These are phyloP conservation scores for Drosophila leontia DNA, from an alignment of 1,140 invertebrate genomes.

Conservation along the genomic window DNA sequence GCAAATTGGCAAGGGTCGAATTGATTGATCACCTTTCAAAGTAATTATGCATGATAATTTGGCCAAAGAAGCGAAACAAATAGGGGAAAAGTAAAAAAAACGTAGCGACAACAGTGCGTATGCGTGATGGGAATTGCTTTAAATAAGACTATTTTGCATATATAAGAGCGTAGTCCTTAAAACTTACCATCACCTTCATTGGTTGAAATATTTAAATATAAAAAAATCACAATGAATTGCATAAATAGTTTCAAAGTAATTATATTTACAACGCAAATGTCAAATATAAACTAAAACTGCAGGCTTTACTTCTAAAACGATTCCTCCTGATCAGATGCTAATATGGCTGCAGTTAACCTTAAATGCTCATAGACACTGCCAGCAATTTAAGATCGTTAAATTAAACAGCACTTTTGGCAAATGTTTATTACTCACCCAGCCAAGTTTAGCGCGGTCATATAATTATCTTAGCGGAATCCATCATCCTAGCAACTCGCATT, in stretches of 20 bases:
- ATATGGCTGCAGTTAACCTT: not conserved
- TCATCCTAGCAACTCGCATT: constrained; percentile 28
- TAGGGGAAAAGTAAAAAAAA: not conserved
- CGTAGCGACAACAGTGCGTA: constrained; percentile 49
- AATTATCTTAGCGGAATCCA: constrained; percentile 32
- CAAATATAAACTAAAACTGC: not conserved
- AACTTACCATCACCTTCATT: too few relatives aligned
- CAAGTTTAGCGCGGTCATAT: constrained; percentile 17
- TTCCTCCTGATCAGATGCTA: constrained; percentile 9
- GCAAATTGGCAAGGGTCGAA: constrained; percentile 72
- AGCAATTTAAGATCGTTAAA: constrained; percentile 23
- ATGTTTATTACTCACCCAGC: constrained; percentile 16
- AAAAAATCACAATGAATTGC: too few relatives aligned
- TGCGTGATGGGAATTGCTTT: constrained; percentile 42
- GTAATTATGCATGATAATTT: constrained; percentile 68
- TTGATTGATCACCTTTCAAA: constrained; percentile 66
- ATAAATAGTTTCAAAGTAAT: not conserved
- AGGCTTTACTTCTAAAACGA: not conserved
- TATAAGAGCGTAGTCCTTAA: not conserved
- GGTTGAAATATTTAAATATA: too few relatives aligned
- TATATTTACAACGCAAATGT: not conserved
- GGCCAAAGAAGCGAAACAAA: constrained; percentile 2
- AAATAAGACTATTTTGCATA: not conserved
- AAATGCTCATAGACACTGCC: not conserved
- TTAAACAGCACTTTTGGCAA: constrained; percentile 14